Evolutionary conservation across 2,113 vertebrate genomes (phyloP).

Genomic region (Pterocles gutturalis): DNA sequence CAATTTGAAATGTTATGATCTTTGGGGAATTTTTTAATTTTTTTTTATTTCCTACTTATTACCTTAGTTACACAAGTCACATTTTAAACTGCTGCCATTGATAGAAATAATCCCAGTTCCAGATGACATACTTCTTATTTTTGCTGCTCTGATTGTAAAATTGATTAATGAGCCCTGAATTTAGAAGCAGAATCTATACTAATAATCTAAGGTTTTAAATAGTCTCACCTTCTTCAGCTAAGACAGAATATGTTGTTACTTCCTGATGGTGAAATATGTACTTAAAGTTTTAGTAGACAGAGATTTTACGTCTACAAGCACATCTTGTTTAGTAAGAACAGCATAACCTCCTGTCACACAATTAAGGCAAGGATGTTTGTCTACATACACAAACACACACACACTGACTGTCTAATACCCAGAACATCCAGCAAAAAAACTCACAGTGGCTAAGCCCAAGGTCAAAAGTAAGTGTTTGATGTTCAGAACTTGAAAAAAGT

Average conservation of each 20-base stretch:
- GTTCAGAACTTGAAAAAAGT: background rate
- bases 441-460: background rate
- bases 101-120: slow-evolving; percentile 39
- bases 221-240: background rate
- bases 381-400: background rate
- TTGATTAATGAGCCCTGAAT: slow-evolving; percentile 52
- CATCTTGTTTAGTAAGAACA: background rate
- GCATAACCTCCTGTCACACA: background rate
- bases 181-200: background rate
- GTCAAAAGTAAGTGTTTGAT: background rate
- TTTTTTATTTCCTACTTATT: background rate
- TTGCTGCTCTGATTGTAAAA: slow-evolving; percentile 47
- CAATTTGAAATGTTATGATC: background rate
- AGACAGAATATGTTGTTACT: background rate
- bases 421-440: background rate
- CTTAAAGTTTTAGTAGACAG: background rate
- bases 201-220: background rate
- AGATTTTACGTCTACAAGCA: background rate
- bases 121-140: slow-evolving; percentile 20
- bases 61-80: background rate
- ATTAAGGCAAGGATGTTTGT: background rate
- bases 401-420: background rate
- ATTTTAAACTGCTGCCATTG: background rate
- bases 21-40: background rate
- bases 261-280: background rate